Evolutionary conservation across 2,113 vertebrate genomes (phyloP).

Genomic region (Callaeas wilsoni): DNA sequence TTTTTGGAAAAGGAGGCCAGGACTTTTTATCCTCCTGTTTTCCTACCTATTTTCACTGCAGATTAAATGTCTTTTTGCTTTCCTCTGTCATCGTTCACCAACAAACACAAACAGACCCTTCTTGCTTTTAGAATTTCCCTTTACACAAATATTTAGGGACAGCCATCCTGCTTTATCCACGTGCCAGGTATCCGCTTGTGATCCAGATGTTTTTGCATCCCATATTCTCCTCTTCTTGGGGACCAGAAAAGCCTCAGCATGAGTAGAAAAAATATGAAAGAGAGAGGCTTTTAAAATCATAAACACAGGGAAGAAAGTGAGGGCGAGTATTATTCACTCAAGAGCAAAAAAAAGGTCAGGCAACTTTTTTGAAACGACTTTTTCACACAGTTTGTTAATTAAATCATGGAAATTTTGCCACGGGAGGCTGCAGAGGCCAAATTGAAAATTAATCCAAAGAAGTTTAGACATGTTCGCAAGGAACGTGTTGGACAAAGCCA

Average conservation of each 20-base stretch:
- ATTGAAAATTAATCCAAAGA: not conserved
- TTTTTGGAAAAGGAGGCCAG: not conserved
- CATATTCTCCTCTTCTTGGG: not conserved
- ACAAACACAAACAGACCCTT: not conserved
- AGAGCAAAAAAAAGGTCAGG: not conserved
- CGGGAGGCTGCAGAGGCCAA: not conserved
- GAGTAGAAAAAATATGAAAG: not conserved
- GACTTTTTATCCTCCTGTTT: not conserved
- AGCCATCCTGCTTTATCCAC: not conserved
- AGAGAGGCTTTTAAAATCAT: not conserved
- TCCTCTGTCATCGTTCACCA: not conserved
- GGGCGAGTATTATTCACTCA: not conserved
- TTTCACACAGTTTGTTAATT: not conserved
- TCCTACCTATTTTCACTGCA: not conserved
- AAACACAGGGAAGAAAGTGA: not conserved
- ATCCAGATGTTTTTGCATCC: conserved; percentile 1
- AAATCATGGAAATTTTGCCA: not conserved
- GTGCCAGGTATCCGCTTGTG: not conserved
- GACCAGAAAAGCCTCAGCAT: not conserved
- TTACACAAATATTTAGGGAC: not conserved
- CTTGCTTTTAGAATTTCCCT: not conserved
- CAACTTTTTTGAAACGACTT: not conserved
- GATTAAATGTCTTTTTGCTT: not conserved
- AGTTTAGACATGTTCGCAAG: not conserved
- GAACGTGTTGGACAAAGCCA: not conserved